Base-by-base conservation (phyloP, 2,113 vertebrate species). In the Phylloscopus whistleri region DNA sequence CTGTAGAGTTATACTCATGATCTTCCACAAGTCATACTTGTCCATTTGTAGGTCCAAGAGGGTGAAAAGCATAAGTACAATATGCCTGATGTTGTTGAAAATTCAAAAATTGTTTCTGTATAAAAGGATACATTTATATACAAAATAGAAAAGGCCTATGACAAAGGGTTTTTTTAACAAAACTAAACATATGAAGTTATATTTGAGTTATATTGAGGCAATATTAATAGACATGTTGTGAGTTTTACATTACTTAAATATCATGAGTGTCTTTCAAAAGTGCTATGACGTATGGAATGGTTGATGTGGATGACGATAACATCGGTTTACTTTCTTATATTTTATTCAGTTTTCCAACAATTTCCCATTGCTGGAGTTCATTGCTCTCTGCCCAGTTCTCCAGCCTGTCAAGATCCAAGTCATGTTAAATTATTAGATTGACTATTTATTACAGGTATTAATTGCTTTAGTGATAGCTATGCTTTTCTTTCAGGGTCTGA, bases 201-300 rank as follows among this genome's bases (percentile, higher is more conserved):
- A 59, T 35, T 30, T 74, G 26, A 66, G 17, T 64, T 84, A 52
- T 39, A 84, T 11, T 37, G 37, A 37, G 1, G 3, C 62, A 23
- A 66, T 68, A 35, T 33, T 30, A 81, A 58, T 37, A 77, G 12
- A 89, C 4, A 37, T 56, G 93, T 67, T 77, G 3, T 6, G 2
- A 72, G 31, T 83, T 91, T 87, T 87, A 46, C 87, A 17, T 13
- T 93, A 76, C 60, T 84, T 95, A 90, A 93, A 76, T 82, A 84
- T 78, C 85, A 52, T 69, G 8, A 72, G 9, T 83, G 9, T 51
- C 13, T 90, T 82, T 95, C 55, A 77, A 52, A 39, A 84, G 81
- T 94, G 48, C n/a, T 84, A 6, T 92, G 58, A 85, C 10, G 10
- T 95, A 63, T 93, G 77, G 51, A 94, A 91, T 82, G 58, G 14